A percentile compares a stretch with the other conserved stretches of the same genome.
Conservation (phyloP, 2,797 vertebrate species). For the Bradypodion ventrale region DNA sequence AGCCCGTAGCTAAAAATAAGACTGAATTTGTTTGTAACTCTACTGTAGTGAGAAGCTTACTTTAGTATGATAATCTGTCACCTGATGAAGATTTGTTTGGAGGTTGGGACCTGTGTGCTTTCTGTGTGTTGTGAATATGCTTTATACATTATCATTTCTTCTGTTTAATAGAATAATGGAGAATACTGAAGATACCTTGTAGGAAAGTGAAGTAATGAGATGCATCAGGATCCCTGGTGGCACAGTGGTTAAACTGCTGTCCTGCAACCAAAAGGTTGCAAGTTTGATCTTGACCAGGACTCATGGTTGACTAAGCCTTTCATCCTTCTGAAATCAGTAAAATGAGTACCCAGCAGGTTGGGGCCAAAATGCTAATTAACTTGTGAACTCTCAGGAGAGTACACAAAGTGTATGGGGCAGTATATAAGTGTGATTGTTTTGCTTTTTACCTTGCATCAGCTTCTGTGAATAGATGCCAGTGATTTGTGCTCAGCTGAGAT, state of each 20-base stretch:
- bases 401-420: no score
- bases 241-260: no score
- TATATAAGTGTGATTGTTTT: no score
- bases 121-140: not conserved
- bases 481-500: not conserved
- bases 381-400: no score
- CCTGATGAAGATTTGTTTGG: not conserved
- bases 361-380: no score
- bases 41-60: not conserved
- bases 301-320: no score
- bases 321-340: no score
- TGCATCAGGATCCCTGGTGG: no score
- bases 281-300: no score
- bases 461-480: not conserved
- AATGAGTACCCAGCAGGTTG: no score
- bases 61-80: not conserved
- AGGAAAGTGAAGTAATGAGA: not conserved
- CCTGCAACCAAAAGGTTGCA: no score
- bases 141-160: not conserved
- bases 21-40: not conserved
- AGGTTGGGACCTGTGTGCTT: not conserved
- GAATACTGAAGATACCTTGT: not conserved
- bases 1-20: fast-evolving
- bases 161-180: not conserved
- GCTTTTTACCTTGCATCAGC: no score